Percentiles rank a stretch among this genome's conserved stretches.
Conservation (phyloP, 1,140 invertebrate genomes). For the Probaryconus sp. region DNA sequence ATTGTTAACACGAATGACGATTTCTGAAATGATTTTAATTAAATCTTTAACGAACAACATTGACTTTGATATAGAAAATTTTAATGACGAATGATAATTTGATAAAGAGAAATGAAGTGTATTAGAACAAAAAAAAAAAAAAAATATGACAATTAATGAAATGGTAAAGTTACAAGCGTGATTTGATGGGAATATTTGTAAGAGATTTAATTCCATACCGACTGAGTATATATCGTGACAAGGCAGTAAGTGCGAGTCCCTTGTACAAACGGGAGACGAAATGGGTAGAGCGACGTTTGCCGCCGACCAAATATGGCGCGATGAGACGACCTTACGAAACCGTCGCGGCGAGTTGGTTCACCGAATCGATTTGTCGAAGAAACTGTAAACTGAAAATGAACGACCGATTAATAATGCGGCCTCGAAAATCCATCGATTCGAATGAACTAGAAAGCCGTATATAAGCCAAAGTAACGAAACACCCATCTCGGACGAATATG, state of each 20-base stretch:
- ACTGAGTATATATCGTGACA: slow-evolving; percentile 33
- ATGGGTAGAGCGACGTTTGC: slow-evolving; percentile 54
- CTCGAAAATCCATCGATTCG: background rate
- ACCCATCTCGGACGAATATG: too few species aligned
- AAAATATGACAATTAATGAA: too few species aligned
- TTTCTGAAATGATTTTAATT: too few species aligned
- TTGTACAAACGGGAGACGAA: slow-evolving; percentile 32
- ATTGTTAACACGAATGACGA: too few species aligned
- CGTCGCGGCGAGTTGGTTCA: slow-evolving; percentile 50
- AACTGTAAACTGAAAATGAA: slow-evolving; percentile 37
- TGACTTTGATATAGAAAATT: too few species aligned
- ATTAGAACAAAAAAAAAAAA: too few species aligned
- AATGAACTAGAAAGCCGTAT: slow-evolving; percentile 2
- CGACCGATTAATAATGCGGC: slow-evolving; percentile 5
- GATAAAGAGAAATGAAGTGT: too few species aligned
- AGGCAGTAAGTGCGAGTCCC: slow-evolving; percentile 46
- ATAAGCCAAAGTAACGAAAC: background rate
- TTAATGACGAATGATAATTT: too few species aligned
- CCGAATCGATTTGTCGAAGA: slow-evolving; percentile 59
- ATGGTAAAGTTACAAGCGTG: too few species aligned
- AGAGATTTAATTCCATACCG: too few species aligned
- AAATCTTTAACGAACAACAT: too few species aligned
- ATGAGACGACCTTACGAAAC: slow-evolving; percentile 67
- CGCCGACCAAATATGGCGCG: slow-evolving; percentile 69
- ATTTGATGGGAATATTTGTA: too few species aligned